Evolutionary conservation across 2,113 vertebrate species (phyloP), one percentile per base, ranked within the genome.

Genomic region (Halichoeres trimaculatus): DNA sequence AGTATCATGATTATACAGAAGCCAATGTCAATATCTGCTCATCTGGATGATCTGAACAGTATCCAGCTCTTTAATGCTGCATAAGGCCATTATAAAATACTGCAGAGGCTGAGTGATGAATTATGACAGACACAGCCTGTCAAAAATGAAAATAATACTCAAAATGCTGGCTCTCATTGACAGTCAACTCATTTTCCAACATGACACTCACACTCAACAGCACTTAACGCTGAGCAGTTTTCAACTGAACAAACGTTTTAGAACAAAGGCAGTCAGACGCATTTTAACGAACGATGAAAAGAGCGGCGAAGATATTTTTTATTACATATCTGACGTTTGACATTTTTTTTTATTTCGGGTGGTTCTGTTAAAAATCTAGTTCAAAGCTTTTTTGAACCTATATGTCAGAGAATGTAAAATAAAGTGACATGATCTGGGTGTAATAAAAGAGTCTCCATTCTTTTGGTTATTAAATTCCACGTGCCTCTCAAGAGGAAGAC

Each of bases 211-310:
- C 41, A 38, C 7, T 53, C 43, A 16, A 34, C 48, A 57, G 22
- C 50, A 70, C 30, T 52, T 45, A 35, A 24, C 10, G 11, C 34
- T 10, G 41, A 47, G 24, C 56, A 57, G 24, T 48, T 47, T 20
- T 62, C 4, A 55, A 70, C 45, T 58, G 20, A 60, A 23, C 45
- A 69, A 66, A 62, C 12, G 26, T 35, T 34, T 78, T 57, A 66
- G 61, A 76, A 66, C 66, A 88, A 82, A 65, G 63, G 34, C 59
- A 59, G 16, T n/a, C 19, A 23, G 52, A 58, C 5, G 48, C 70
- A 56, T 40, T 23, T 23, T 47, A 35, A 36, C 59, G 54, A 76
- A 41, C 38, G 13, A 24, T 30, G 23, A 5, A 51, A 65, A 17
- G 55, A 23, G 13, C 60, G 74, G 38, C 67, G 65, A 64, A 40